Evolutionary conservation across 2,113 vertebrate genomes (phyloP).

Genomic region (Oophaga pumilio): DNA sequence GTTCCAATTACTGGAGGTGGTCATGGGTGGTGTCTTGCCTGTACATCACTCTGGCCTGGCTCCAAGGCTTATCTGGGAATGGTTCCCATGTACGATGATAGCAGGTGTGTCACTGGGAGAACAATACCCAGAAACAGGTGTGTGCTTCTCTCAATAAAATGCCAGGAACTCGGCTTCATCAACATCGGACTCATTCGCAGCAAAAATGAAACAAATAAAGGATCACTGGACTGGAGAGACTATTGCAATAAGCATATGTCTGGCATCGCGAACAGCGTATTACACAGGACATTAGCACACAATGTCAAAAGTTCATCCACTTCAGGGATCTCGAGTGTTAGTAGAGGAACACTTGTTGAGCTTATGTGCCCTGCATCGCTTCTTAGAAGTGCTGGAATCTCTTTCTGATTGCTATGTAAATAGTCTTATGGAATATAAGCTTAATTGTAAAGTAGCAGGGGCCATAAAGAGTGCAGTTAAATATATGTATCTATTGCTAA

Average conservation of each 20-base stretch:
- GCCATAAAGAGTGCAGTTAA: not conserved
- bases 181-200: slow-evolving; percentile 56
- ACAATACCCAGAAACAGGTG: slow-evolving; percentile 81
- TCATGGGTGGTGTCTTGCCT: slow-evolving; percentile 59
- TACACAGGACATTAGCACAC: slow-evolving; percentile 62
- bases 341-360: slow-evolving; percentile 54
- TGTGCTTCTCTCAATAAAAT: slow-evolving; percentile 57
- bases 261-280: slow-evolving; percentile 54
- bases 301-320: slow-evolving; percentile 72
- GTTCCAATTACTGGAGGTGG: not conserved
- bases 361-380: not conserved
- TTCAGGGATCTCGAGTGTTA: slow-evolving; percentile 36
- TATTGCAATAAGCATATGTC: slow-evolving; percentile 62
- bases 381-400: not conserved
- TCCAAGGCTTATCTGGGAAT: slow-evolving; percentile 64
- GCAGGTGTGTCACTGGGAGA: slow-evolving; percentile 69
- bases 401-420: not conserved
- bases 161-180: slow-evolving; percentile 64
- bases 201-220: slow-evolving; percentile 47
- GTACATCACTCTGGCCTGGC: slow-evolving; percentile 56
- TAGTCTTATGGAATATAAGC: not conserved
- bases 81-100: slow-evolving; percentile 59
- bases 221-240: slow-evolving; percentile 46
- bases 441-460: not conserved
- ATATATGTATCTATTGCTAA: not conserved